Percentiles rank a stretch among this genome's conserved stretches.
Evolutionary conservation across 2,797 vertebrate genomes (phyloP).

Genomic region (Sparidentex hasta): DNA sequence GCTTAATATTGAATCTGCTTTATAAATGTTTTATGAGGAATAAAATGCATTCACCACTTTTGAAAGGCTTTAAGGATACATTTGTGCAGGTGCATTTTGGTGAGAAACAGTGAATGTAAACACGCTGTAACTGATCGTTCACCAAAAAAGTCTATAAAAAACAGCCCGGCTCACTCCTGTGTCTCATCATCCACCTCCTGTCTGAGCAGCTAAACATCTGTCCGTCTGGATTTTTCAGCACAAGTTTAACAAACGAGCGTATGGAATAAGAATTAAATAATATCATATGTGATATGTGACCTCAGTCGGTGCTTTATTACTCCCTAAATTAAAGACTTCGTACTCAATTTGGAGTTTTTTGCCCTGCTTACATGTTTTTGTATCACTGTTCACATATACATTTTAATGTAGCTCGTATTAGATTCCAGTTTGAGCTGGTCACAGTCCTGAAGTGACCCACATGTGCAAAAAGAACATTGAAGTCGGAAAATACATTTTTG

Average conservation of each 20-base stretch:
- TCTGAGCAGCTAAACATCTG: not conserved
- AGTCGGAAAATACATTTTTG: too few species aligned
- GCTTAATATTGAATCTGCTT: not conserved
- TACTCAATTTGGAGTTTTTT: too few species aligned
- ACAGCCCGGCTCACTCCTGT: too few species aligned
- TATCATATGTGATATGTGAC: too few species aligned
- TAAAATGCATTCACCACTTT: not conserved
- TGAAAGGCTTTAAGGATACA: not conserved
- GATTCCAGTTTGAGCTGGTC: too few species aligned
- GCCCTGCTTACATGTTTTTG: too few species aligned
- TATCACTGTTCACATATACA: too few species aligned
- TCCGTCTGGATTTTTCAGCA: not conserved
- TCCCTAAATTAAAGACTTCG: not conserved
- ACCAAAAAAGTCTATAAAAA: not conserved
- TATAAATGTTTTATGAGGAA: not conserved
- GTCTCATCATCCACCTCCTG: not conserved
- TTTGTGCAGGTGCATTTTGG: not conserved
- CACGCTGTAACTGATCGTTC: not conserved
- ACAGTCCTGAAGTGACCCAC: too few species aligned
- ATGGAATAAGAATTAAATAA: not conserved
- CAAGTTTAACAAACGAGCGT: not conserved
- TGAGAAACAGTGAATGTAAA: not conserved
- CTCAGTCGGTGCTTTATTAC: not conserved
- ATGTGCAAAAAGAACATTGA: too few species aligned
- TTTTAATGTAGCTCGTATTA: too few species aligned